Evolutionary conservation across 2,113 vertebrate species (phyloP).

Genomic region (Ondatra zibethicus): DNA sequence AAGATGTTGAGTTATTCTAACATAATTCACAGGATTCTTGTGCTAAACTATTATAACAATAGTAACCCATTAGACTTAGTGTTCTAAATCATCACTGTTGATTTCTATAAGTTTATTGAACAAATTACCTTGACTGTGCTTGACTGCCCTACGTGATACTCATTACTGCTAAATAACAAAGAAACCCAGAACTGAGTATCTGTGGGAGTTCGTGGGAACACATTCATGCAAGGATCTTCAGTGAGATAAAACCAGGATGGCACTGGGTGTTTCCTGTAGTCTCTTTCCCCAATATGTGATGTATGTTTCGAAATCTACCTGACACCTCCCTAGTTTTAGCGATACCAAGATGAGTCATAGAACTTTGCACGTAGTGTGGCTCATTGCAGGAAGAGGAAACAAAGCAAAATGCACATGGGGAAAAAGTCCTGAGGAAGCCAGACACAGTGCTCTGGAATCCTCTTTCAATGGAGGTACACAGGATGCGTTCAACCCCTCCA

Average conservation of each 20-base stretch:
- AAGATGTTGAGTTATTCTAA: constrained; percentile 3
- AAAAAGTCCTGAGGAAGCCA: neutral
- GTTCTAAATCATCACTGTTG: constrained; percentile 1
- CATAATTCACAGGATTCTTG: neutral
- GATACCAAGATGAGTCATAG: neutral
- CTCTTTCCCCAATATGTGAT: neutral
- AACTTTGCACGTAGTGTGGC: neutral
- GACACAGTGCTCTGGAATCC: neutral
- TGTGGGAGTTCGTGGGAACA: neutral
- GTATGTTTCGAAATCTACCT: neutral
- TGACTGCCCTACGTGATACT: neutral
- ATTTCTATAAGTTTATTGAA: neutral
- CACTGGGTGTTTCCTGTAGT: neutral
- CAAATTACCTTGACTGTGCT: neutral
- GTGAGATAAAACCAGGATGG: neutral
- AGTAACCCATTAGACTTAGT: neutral
- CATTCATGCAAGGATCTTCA: neutral
- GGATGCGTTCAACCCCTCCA: neutral
- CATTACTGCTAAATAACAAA: neutral
- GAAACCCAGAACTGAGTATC: neutral
- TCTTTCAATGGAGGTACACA: neutral
- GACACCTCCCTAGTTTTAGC: neutral
- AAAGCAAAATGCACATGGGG: neutral
- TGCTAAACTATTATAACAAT: neutral
- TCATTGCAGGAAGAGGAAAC: neutral